phyloP scores from a whole-genome alignment of 2,113 vertebrate species.

The Pteropus alecto region DNA sequence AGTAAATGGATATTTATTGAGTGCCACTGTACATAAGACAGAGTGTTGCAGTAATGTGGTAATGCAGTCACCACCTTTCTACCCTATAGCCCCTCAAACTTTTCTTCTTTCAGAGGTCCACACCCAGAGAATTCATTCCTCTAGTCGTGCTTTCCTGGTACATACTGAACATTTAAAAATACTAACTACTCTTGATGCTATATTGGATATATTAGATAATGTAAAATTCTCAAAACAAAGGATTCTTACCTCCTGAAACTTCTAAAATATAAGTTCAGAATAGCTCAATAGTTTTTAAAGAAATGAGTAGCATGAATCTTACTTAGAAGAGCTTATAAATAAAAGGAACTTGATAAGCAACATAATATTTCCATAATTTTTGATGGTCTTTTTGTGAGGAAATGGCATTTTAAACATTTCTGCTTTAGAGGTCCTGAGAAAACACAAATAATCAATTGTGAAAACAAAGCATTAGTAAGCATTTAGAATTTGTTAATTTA shows the following conservation, averaged over 20 bases:
- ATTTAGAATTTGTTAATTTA: not conserved
- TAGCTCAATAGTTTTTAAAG: not conserved
- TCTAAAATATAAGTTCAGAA: not conserved
- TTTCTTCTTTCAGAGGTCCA: not conserved
- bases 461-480: not conserved
- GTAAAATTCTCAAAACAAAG: not conserved
- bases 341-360: not conserved
- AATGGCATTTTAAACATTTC: not conserved
- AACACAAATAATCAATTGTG: not conserved
- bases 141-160: not conserved
- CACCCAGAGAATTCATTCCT: not conserved
- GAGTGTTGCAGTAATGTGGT: not conserved
- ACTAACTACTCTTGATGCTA: not conserved
- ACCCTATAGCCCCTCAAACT: not conserved
- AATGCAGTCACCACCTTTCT: not conserved
- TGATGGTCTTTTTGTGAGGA: not conserved
- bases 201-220: not conserved
- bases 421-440: not conserved
- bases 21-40: not conserved
- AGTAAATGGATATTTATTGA: slow-evolving; percentile 64
- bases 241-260: not conserved
- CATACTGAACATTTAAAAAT: slow-evolving; percentile 6
- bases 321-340: not conserved
- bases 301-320: not conserved
- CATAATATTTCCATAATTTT: not conserved